Base-by-base conservation (phyloP, 2,888 invertebrate genomes). In the Lepidonotus clava region DNA sequence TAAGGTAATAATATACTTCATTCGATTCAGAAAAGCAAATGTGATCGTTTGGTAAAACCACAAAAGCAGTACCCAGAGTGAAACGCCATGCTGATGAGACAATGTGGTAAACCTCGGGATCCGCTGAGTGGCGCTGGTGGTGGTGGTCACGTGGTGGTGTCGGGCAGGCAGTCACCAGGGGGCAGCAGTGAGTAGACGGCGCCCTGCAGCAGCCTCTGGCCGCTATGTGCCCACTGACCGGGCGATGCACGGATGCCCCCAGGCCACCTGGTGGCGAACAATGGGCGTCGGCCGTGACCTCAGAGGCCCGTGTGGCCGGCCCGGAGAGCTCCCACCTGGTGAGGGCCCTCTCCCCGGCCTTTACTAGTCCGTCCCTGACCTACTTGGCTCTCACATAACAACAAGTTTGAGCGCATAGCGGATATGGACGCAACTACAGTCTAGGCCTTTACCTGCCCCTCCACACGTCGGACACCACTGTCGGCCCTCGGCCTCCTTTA, bases 221-320 rank as follows among this genome's bases (percentile, higher is more conserved):
- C 18, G 46, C 46, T 46, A 46, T 71, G 38, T 38, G 36, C 71
- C 34, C 71, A 71, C 18, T 71, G 71, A n/a, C 71, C 21, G 38
- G 18, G 71, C 36, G 46, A n/a, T n/a, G 71, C 71, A 71, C 71
- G 71, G 36, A 71, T 71, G 38, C 71, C 71, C 71, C 21, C 36
- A 38, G 71, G 71, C 36, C 34, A 71, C 71, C 38, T 34, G 36
- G 71, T 36, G 71, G 71, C n/a, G 71, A 71, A 71, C 71, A 71
- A 71, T 71, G 21, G 71, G 8, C n/a, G 38, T 14, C 38, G 71
- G 71, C 36, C 71, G 14, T 71, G 71, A 71, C 71, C 71, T 18
- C 46, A 8, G 8, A 18, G 46, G 46, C 8, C 46, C 8, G 18
- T 71, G 71, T n/a, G n/a, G n/a, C 11, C 38, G 71, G 71, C 38